Base-by-base conservation (phyloP, 2,888 invertebrate species). In the Pammene aurita region DNA sequence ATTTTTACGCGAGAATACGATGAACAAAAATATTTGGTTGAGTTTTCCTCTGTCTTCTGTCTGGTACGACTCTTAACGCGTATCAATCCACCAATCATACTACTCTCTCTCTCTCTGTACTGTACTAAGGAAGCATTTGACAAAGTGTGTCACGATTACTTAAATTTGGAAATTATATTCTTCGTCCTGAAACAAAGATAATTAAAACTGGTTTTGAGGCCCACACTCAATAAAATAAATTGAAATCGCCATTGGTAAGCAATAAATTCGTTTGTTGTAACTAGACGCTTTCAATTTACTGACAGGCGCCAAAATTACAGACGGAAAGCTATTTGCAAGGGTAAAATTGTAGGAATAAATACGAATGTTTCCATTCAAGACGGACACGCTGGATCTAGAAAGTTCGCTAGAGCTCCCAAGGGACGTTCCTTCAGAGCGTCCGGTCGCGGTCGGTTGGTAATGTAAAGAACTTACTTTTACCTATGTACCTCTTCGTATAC, bases 351-450 rank as follows among this genome's bases (percentile, higher is more conserved):
- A 64, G 56, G 71, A 65, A 74, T 73, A 71, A 74, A 72, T 66
- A 76, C 70, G 75, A 74, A 73, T 70, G 72, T 73, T 73, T 70
- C 77, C 75, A 79, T 81, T 79, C 76, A 75, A 76, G 76, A 74
- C 72, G 76, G 72, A 68, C 75, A 74, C 72, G 76, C 73, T 73
- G 72, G 72, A 76, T 75, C 75, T 73, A 74, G 72, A 72, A 72
- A 71, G 67, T 65, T 69, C 63, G n/a, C 52, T 66, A 42, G 66
- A 65, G 54, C 70, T 76, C 77, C 75, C 76, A 26, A 54, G 77
- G 75, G 77, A 75, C 70, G 50, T 66, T 64, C 75, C 73, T 73
- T 77, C 77, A 76, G 74, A 72, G 70, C 71, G 74, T 72, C 66
- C 54, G 26, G 63, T n/a, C 46, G 26, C 63, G 26, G 63, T n/a